These are phyloP conservation scores for Coelopa pilipes DNA, from an alignment of 2,888 invertebrate genomes.

Conservation along the genomic window DNA sequence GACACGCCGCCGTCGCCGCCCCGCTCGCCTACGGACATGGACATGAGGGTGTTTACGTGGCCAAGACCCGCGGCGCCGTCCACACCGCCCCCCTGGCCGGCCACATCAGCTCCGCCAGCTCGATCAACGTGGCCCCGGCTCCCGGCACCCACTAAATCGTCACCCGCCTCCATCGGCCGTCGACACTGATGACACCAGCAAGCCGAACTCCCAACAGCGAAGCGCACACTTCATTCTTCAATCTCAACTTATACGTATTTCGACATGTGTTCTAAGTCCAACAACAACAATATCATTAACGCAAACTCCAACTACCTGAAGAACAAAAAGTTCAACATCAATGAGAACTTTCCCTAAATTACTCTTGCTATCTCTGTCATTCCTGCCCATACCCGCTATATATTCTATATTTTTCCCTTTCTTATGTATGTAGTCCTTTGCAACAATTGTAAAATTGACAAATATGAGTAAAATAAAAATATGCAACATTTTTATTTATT, in stretches of 20 bases:
- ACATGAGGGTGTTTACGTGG: conserved; percentile 53
- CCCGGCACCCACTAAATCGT: conserved; percentile 63
- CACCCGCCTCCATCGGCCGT: not conserved
- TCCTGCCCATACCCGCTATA: not conserved
- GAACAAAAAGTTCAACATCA: not conserved
- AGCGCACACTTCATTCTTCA: not conserved
- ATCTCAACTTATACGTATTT: not conserved
- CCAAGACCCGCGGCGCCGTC: conserved; percentile 68
- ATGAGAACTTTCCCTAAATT: no score
- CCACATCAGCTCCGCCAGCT: conserved; percentile 57
- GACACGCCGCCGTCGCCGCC: conserved; percentile 41
- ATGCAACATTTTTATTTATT: conserved; percentile 53
- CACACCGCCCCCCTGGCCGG: conserved; percentile 68
- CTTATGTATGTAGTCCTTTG: conserved; percentile 40
- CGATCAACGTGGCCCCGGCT: conserved; percentile 67
- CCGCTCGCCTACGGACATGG: conserved; percentile 46
- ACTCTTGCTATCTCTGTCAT: no score
- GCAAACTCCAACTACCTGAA: no score
- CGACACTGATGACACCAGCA: not conserved
- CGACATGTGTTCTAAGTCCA: not conserved
- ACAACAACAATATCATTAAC: conserved; percentile 39
- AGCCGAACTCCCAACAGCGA: not conserved
- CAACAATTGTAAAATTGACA: conserved; percentile 62
- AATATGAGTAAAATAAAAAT: conserved; percentile 54
- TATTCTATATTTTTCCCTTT: no score